phyloP scores from a whole-genome alignment of 2,113 vertebrate genomes.

The Suncus etruscus region DNA sequence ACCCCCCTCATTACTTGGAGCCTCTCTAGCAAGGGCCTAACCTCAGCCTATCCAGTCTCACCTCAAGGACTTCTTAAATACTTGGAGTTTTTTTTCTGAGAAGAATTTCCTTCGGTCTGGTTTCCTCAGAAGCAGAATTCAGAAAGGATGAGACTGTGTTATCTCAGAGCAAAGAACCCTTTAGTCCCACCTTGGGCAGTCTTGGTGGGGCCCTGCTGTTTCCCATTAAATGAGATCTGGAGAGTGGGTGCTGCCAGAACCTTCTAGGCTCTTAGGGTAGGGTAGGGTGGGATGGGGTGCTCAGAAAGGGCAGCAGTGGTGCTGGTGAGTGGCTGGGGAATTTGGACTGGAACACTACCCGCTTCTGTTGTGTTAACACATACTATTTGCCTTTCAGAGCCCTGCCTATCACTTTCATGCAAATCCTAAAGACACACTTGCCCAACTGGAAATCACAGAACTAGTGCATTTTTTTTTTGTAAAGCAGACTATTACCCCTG shows the following conservation, averaged over 20 bases:
- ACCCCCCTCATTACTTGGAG: not conserved
- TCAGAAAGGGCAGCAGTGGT: not conserved
- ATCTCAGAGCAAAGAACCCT: not conserved
- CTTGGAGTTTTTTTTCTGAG: not conserved
- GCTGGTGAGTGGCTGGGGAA: not conserved
- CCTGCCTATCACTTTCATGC: constrained; percentile 80
- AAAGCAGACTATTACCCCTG: constrained; percentile 86
- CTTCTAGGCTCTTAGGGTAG: not conserved
- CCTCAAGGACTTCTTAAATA: not conserved
- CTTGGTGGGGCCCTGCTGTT: not conserved
- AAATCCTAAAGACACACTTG: constrained; percentile 83
- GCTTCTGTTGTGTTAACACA: constrained; percentile 78
- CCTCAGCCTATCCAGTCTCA: not conserved
- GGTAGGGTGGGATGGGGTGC: fast-evolving
- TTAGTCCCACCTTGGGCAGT: not conserved
- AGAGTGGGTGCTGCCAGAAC: not conserved
- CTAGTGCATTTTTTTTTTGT: constrained; percentile 83
- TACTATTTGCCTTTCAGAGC: constrained; percentile 85
- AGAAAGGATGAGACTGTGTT: not conserved
- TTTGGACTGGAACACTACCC: constrained; percentile 59
- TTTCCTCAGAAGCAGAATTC: not conserved
- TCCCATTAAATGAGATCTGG: not conserved
- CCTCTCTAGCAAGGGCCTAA: not conserved
- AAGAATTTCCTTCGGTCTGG: not conserved
- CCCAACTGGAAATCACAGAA: constrained; percentile 84